Base-by-base conservation (phyloP, 2,113 vertebrate species). In the Rhinogobius similis region DNA sequence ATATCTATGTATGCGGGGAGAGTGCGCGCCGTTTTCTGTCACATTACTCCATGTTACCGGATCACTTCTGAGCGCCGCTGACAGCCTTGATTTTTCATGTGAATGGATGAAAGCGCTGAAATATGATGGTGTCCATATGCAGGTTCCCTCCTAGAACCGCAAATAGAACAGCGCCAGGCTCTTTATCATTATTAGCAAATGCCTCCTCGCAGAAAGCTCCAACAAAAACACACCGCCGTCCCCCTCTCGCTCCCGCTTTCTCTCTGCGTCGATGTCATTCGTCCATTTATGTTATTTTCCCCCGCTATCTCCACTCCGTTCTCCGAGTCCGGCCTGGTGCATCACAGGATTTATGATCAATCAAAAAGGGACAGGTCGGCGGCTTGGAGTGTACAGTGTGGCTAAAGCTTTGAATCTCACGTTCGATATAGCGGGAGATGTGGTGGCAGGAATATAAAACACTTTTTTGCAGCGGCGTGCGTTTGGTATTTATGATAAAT, bases 171-270 rank as follows among this genome's bases (percentile, higher is more conserved):
- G 81, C 23, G 67, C 16, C 61, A 0, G 41, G 77, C 83, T 84
- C 68, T 90, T 82, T 76, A 68, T 91, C 86, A 89, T 85, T 84
- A 89, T 89, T 88, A 83, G 82, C 41, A 53, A 81, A 27, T 26
- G 23, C 3, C 13, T 24, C 73, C 77, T 82, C 76, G 73, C 67
- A 18, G 11, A 61, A 6, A 70, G 64, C 72, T 58, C 65, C 10
- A 67, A 64, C 66, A 74, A 78, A 63, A 82, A 86, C 52, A 79
- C 70, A 12, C 23, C 48, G 12, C 52, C 18, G 1, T 53, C 52
- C 1, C 21, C 16, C 52, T 26, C 23, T 14, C 52, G 3, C 10
- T 53, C 13, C 23, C 3, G 1, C 48, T 23, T 21, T 52, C 48
- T 11, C n/a, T 12, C 11, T 24, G 10, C 2, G 8, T 53, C 52